Conservation (phyloP, 1,140 invertebrate genomes). For the Cydia pomonella region DNA sequence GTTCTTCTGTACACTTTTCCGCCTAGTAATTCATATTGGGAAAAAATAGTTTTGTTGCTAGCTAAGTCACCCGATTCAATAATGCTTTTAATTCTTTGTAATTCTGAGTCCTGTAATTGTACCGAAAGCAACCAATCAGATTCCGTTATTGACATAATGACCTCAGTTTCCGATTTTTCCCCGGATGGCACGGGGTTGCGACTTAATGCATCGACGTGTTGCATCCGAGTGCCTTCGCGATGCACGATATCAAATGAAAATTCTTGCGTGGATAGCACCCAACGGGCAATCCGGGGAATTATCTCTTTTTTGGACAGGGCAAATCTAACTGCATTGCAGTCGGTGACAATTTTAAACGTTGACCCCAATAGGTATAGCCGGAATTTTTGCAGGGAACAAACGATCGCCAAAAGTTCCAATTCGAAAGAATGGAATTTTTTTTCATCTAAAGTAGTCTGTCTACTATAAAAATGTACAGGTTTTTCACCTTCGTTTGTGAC, state of each 20-base stretch:
- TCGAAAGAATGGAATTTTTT: constrained; percentile 40
- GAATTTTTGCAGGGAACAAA: constrained; percentile 40
- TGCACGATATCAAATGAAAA: constrained; percentile 40
- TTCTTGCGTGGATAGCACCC: constrained; percentile 40
- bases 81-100: too few species aligned
- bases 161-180: background rate
- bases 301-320: too few species aligned
- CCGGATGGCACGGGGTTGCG: constrained; percentile 36
- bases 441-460: constrained; percentile 35
- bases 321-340: too few species aligned
- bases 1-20: too few species aligned
- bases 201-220: constrained; percentile 59
- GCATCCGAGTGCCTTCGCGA: constrained; percentile 42
- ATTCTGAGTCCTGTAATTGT: too few species aligned
- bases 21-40: too few species aligned
- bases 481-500: too few species aligned
- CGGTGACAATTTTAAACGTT: too few species aligned
- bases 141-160: constrained; percentile 35
- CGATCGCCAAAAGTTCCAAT: constrained; percentile 43
- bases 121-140: too few species aligned
- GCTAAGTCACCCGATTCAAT: too few species aligned
- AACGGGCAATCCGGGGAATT: too few species aligned
- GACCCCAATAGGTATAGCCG: constrained; percentile 34
- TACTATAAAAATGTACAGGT: background rate
- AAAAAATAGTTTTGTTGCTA: too few species aligned